Evolutionary conservation across 2,797 vertebrate species (phyloP).

Genomic region (Poeciliopsis turneri): DNA sequence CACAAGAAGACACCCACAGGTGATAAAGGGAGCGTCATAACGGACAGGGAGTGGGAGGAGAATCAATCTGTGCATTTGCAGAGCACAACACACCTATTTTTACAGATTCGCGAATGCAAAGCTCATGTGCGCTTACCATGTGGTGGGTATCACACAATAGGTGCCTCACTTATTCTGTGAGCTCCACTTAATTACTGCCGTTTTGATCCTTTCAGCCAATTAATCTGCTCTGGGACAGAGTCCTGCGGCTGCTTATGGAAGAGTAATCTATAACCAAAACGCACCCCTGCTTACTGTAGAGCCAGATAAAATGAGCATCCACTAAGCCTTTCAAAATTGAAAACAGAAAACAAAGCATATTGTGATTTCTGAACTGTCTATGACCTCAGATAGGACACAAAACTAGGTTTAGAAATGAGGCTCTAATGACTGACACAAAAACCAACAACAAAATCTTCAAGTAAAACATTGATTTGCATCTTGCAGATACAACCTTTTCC

Average conservation of each 20-base stretch:
- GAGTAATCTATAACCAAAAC: constrained; percentile 38
- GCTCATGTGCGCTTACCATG: not conserved
- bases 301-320: not conserved
- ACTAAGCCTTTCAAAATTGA: not conserved
- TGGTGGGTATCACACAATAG: not conserved
- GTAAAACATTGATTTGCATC: constrained; percentile 29
- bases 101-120: not conserved
- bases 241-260: constrained; percentile 10
- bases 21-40: constrained; percentile 41
- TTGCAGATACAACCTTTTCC: constrained; percentile 25
- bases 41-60: constrained; percentile 52
- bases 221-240: constrained; percentile 26
- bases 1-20: constrained; percentile 63
- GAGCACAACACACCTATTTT: not conserved
- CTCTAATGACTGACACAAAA: constrained; percentile 27
- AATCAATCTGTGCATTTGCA: constrained; percentile 10
- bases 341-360: not conserved
- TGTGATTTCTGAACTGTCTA: constrained; percentile 5
- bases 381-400: not conserved
- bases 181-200: constrained; percentile 24
- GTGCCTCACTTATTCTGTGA: constrained; percentile 8
- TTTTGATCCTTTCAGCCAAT: constrained; percentile 38
- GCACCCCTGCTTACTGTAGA: constrained; percentile 10
- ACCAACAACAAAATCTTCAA: not conserved
- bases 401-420: constrained; percentile 16